These are phyloP conservation scores for Tachysurus vachellii DNA, from an alignment of 2,113 vertebrate genomes.

Conservation along the genomic window DNA sequence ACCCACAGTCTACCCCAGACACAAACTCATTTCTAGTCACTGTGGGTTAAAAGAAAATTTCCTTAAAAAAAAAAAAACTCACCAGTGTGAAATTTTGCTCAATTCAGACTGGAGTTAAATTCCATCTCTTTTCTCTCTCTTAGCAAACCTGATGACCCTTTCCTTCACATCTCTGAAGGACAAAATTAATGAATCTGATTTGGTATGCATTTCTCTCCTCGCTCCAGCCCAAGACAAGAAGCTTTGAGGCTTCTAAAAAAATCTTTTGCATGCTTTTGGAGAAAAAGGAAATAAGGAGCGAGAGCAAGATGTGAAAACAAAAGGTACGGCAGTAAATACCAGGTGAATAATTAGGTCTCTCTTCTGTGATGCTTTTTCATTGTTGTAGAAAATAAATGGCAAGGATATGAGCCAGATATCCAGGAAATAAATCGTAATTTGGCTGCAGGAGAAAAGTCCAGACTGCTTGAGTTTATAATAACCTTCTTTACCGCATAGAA, in stretches of 20 bases:
- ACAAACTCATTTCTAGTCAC: not conserved
- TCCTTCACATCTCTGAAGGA: conserved; percentile 63
- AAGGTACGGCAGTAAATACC: conserved; percentile 63
- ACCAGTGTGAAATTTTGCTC: not conserved
- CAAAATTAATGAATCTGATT: conserved; percentile 72
- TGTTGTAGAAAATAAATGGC: conserved; percentile 68
- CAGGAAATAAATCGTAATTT: conserved; percentile 32
- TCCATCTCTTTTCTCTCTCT: conserved; percentile 54
- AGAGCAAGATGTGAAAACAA: conserved; percentile 58
- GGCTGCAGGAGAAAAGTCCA: not conserved
- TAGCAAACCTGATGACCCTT: conserved; percentile 59
- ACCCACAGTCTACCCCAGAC: not conserved
- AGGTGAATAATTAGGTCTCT: conserved; percentile 70
- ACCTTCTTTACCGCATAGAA: not conserved
- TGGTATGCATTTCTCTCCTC: conserved; percentile 63
- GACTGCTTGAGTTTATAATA: conserved; percentile 16
- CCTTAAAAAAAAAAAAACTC: not conserved
- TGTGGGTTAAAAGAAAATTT: not conserved
- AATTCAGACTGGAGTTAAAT: conserved; percentile 43
- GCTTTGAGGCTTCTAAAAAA: conserved; percentile 65
- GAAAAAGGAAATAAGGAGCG: conserved; percentile 18
- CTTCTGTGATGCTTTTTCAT: conserved; percentile 63
- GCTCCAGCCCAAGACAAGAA: conserved; percentile 56
- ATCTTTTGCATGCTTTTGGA: conserved; percentile 44
- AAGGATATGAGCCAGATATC: conserved; percentile 59